A percentile compares a stretch with the other conserved stretches of the same genome.
phyloP scores from a whole-genome alignment of 2,888 invertebrate genomes.

The Polia nebulosa region DNA sequence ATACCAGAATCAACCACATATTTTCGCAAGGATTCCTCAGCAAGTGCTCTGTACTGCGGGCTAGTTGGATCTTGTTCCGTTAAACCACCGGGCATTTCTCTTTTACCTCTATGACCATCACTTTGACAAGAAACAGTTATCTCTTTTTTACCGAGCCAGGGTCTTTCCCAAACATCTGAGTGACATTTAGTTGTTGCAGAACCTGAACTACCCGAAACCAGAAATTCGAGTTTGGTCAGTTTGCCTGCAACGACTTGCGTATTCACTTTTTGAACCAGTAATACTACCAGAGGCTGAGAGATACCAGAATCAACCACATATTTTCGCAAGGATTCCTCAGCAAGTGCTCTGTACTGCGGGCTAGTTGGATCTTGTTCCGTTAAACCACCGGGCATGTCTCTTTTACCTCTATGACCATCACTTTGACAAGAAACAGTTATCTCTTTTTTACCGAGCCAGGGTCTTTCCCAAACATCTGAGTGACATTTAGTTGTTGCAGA shows the following conservation, averaged over 20 bases:
- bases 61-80: slow-evolving; percentile 5
- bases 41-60: slow-evolving; percentile 29
- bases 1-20: slow-evolving; percentile 43
- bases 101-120: neutral
- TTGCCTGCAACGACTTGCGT: slow-evolving; percentile 63
- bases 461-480: slow-evolving; percentile 60
- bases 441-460: slow-evolving; percentile 52
- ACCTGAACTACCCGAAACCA: slow-evolving; percentile 13
- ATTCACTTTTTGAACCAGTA: slow-evolving; percentile 56
- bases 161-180: neutral
- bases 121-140: slow-evolving; percentile 38
- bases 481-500: slow-evolving; percentile 39
- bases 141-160: slow-evolving; percentile 9
- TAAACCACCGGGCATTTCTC: fast-evolving
- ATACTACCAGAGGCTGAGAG: slow-evolving; percentile 37
- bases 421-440: slow-evolving; percentile 52
- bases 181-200: neutral
- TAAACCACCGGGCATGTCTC: slow-evolving; percentile 1
- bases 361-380: slow-evolving; percentile 62
- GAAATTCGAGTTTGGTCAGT: slow-evolving; percentile 58
- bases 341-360: slow-evolving; percentile 62
- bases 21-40: slow-evolving; percentile 64
- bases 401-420: slow-evolving; percentile 47
- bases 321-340: slow-evolving; percentile 67
- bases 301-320: slow-evolving; percentile 57